These are phyloP conservation scores for Furcifer pardalis DNA, from an alignment of 2,797 vertebrate genomes.

Conservation along the genomic window DNA sequence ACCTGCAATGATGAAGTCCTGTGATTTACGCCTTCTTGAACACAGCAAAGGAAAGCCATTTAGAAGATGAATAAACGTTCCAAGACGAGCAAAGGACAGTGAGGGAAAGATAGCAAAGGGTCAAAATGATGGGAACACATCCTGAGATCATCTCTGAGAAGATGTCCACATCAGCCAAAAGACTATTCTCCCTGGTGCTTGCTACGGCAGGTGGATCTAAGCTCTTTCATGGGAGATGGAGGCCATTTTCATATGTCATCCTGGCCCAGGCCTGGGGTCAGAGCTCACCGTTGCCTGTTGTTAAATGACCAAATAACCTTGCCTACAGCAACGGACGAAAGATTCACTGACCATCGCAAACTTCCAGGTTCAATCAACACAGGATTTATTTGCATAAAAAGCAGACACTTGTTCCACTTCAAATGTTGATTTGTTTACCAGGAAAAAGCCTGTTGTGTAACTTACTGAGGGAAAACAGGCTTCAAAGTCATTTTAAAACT, in stretches of 20 bases:
- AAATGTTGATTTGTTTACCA: neutral
- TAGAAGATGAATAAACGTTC: neutral
- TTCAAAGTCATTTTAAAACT: neutral
- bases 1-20: too few relatives aligned
- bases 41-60: too few relatives aligned
- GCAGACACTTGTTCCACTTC: neutral
- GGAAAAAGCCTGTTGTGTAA: neutral
- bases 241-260: conserved; percentile 1
- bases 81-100: neutral
- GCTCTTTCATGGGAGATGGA: neutral
- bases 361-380: neutral
- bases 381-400: conserved; percentile 10
- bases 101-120: neutral
- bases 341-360: neutral
- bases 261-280: neutral
- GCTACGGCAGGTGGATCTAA: neutral
- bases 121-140: too few relatives aligned
- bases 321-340: neutral
- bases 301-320: neutral
- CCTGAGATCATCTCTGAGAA: neutral
- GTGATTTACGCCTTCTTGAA: too few relatives aligned
- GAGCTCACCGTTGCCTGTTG: conserved; percentile 3
- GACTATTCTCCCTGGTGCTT: neutral
- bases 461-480: neutral
- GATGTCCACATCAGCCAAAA: neutral